Percentiles rank a stretch among this genome's conserved stretches.
phyloP scores from a whole-genome alignment of 2,888 invertebrate genomes.

The Nowickia ferox region DNA sequence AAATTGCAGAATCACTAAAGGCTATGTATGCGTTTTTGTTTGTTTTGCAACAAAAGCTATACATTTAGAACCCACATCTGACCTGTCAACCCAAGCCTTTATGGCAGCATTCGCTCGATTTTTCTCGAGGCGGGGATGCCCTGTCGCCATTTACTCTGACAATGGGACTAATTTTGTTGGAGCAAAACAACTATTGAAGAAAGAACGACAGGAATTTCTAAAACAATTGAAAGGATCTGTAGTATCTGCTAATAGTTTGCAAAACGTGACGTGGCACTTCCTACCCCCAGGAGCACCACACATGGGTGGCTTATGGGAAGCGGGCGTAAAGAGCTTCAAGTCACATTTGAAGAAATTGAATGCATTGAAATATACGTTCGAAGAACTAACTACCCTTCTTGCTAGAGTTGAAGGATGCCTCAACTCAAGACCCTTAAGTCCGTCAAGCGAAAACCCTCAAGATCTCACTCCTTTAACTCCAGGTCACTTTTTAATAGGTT shows the following conservation, averaged over 20 bases:
- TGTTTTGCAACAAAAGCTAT: too few species aligned
- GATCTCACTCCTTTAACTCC: conserved; percentile 17
- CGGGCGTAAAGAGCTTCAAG: conserved; percentile 26
- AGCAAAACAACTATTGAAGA: neutral
- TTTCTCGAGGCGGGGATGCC: conserved; percentile 22
- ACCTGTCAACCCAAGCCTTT: conserved; percentile 26
- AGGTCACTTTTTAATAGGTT: conserved; percentile 37
- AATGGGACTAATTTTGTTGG: conserved; percentile 33
- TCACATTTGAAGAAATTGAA: neutral
- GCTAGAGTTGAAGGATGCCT: conserved; percentile 34
- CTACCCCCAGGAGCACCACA: conserved; percentile 32
- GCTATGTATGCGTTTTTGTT: too few species aligned
- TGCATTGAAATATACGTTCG: conserved; percentile 1
- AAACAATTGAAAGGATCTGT: neutral
- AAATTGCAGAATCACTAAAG: too few species aligned
- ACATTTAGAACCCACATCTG: conserved; percentile 26
- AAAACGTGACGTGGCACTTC: conserved; percentile 12
- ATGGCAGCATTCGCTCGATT: conserved; percentile 37
- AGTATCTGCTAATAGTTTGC: neutral
- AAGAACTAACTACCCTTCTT: conserved; percentile 8
- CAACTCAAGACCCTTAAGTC: conserved; percentile 39
- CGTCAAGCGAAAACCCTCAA: neutral
- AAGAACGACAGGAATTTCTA: conserved; percentile 1
- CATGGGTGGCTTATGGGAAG: conserved; percentile 33
- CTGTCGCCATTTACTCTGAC: conserved; percentile 28